Conservation (phyloP, 2,113 vertebrate species). For the Chlorodrepanis virens region DNA sequence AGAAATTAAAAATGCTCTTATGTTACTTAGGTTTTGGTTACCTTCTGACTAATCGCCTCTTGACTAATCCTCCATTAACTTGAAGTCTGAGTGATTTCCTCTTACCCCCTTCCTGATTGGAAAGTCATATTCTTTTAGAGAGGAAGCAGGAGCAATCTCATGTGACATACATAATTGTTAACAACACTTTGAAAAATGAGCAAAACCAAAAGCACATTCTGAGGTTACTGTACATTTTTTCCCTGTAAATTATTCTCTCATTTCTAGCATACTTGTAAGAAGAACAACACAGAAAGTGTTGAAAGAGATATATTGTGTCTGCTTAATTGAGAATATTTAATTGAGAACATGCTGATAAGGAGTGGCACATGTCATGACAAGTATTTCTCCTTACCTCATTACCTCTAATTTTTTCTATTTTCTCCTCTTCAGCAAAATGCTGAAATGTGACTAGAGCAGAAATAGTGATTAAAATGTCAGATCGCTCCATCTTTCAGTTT, state of each 20-base stretch:
- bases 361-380: neutral
- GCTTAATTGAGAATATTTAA: neutral
- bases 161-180: neutral
- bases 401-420: neutral
- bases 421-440: neutral
- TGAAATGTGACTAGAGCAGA: neutral
- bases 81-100: slow-evolving; percentile 3
- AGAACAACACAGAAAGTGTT: neutral
- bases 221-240: neutral
- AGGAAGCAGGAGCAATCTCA: neutral
- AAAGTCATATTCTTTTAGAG: neutral
- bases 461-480: neutral
- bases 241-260: neutral
- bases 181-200: neutral
- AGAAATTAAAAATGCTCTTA: neutral
- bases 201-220: neutral
- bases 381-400: neutral
- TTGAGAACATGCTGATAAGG: neutral
- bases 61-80: neutral
- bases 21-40: neutral
- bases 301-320: neutral
- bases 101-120: neutral
- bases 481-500: neutral
- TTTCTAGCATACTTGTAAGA: neutral
- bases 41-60: neutral